Evolutionary conservation across 2,888 invertebrate genomes (phyloP), one percentile per base, ranked within the genome.

Genomic region (Rhingia rostrata): DNA sequence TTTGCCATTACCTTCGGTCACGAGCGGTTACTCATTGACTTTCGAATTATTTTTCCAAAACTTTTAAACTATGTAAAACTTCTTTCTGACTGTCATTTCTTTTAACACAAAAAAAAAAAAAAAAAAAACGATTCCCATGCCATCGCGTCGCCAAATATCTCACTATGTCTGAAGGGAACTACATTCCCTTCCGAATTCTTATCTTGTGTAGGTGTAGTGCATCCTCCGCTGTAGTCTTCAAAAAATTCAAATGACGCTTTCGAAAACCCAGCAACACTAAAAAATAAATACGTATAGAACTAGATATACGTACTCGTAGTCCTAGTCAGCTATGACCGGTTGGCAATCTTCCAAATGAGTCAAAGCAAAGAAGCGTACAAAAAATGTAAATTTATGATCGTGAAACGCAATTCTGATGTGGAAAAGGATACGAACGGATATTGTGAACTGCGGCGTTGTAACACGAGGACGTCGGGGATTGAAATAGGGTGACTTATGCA

Each of bases 291-390:
- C 14, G 0, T 12, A 45, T 6, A 45, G 6, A 14, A 6, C 1
- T 4, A 14, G 4, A n/a, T 4, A 7, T 4, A 45, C 6, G 0
- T 45, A 14, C 12, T 10, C 4, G 41, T 14, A 45, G 14, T 45
- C 14, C 6, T 30, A 30, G 49, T 32, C 53, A 53, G 10, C 41
- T 22, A 51, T 51, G 70, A 70, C 60, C 51, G 58, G 58, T 61
- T 72, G 72, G 72, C 72, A 51, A 6, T 61, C 33, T 33, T 61
- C 72, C 72, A 72, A 72, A 53, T 53, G 41, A 61, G 70, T 41
- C 47, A 49, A 49, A 37, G 12, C 7, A 53, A 30, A 12, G 9
- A 3, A 47, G 7, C 22, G 22, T 22, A 22, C 14, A 22, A 47
- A 45, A 45, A 30, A 47, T 35, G 14, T 37, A 45, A 37, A 58